Evolutionary conservation across 2,113 vertebrate species (phyloP).

Genomic region (Tyrannus savana): DNA sequence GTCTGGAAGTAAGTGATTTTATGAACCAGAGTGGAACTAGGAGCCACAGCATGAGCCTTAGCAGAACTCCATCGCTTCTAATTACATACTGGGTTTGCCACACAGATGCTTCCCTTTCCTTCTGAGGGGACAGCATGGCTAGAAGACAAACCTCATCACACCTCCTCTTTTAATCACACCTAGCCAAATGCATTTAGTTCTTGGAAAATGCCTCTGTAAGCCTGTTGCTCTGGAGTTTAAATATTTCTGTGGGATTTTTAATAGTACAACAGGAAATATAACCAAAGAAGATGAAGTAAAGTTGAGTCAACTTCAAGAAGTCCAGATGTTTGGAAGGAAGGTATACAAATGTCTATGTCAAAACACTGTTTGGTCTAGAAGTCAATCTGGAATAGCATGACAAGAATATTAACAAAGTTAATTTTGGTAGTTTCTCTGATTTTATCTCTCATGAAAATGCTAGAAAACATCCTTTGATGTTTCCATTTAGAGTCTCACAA

Average conservation of each 20-base stretch:
- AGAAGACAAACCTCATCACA: background rate
- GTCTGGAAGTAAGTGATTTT: background rate
- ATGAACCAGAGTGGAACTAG: background rate
- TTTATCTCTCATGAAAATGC: background rate
- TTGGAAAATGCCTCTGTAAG: background rate
- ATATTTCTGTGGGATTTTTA: background rate
- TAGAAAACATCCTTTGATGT: background rate
- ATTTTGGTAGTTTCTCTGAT: background rate
- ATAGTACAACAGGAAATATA: background rate
- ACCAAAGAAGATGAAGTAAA: background rate
- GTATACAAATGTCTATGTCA: slow-evolving; percentile 3
- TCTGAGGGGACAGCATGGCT: background rate
- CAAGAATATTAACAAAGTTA: background rate
- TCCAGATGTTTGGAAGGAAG: slow-evolving; percentile 9
- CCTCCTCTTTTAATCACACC: background rate
- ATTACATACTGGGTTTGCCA: background rate
- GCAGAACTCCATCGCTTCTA: background rate
- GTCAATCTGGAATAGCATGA: background rate
- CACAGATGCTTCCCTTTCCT: background rate
- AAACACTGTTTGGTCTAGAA: background rate
- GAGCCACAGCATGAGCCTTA: background rate
- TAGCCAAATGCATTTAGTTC: background rate
- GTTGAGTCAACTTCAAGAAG: background rate
- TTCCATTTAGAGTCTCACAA: background rate
- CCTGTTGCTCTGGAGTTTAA: background rate